Conservation (phyloP, 1,140 invertebrate genomes). For the Halotydeus destructor region DNA sequence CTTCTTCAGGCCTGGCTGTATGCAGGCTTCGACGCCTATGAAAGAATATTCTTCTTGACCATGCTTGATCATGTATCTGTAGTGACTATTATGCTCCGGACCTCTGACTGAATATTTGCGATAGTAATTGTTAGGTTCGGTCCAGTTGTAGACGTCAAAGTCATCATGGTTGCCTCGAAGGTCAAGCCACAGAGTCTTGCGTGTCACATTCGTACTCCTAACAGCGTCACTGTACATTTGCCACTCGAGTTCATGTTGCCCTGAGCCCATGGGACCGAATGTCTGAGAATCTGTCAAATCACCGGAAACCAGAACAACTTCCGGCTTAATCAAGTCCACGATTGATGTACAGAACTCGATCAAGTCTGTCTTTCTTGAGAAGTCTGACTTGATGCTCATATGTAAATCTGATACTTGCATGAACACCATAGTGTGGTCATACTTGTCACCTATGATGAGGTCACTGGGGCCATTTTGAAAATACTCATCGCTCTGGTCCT, state of each 20-base stretch:
- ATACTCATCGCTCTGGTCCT: too few species aligned
- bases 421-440: conserved; percentile 3
- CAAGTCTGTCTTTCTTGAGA: conserved; percentile 46
- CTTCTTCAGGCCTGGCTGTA: conserved; percentile 56
- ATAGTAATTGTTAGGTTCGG: conserved; percentile 9
- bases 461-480: background rate
- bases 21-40: conserved; percentile 66
- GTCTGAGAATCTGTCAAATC: conserved; percentile 77
- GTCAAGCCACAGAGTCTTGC: conserved; percentile 63
- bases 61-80: conserved; percentile 39
- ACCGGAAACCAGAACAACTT: conserved; percentile 55
- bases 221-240: conserved; percentile 48
- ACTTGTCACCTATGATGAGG: background rate
- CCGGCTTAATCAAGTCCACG: conserved; percentile 47
- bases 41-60: conserved; percentile 43
- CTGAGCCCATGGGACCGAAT: conserved; percentile 50
- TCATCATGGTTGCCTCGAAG: conserved; percentile 90
- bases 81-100: conserved; percentile 41
- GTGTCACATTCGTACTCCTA: conserved; percentile 38
- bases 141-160: conserved; percentile 43
- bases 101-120: conserved; percentile 62
- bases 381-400: conserved; percentile 61
- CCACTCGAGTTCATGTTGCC: conserved; percentile 67
- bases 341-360: conserved; percentile 55
- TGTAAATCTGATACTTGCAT: conserved; percentile 49